A percentile compares a stretch with the other conserved stretches of the same genome.
Evolutionary conservation across 1,140 invertebrate species (phyloP).

Genomic region (Zaprionus gabonicus): DNA sequence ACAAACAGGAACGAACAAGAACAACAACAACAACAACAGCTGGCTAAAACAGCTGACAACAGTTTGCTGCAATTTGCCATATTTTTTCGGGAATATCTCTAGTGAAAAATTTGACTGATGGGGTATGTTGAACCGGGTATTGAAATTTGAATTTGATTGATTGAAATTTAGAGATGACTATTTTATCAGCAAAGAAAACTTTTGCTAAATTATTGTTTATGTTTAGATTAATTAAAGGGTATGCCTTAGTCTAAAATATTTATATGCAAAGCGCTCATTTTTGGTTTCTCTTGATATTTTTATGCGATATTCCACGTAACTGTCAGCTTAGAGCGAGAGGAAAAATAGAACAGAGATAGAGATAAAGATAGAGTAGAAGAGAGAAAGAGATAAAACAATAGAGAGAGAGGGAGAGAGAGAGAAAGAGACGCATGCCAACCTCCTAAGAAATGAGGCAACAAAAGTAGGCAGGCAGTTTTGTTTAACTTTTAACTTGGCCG

Average conservation of each 20-base stretch:
- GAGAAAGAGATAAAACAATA: background rate
- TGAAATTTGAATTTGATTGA: too few relatives aligned
- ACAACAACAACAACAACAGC: slow-evolving; percentile 24
- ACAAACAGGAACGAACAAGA: background rate
- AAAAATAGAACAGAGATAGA: background rate
- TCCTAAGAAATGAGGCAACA: slow-evolving; percentile 30
- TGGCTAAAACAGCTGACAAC: slow-evolving; percentile 51
- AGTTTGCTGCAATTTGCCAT: slow-evolving; percentile 64
- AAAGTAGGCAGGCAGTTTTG: slow-evolving; percentile 50
- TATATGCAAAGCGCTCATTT: background rate
- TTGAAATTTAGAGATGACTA: too few relatives aligned
- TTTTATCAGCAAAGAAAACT: background rate
- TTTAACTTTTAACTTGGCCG: slow-evolving; percentile 67
- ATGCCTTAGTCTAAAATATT: background rate
- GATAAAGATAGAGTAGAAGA: background rate
- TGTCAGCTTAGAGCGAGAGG: slow-evolving; percentile 22
- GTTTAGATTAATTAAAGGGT: background rate
- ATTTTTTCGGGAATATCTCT: slow-evolving; percentile 36
- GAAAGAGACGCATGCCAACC: background rate
- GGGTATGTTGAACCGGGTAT: background rate
- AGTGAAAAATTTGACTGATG: background rate
- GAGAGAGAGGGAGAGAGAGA: background rate
- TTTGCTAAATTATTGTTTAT: background rate
- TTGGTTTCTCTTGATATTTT: background rate
- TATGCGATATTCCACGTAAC: slow-evolving; percentile 13